Evolutionary conservation across 2,888 invertebrate genomes (phyloP).

Genomic region (Nemoura dubitans): DNA sequence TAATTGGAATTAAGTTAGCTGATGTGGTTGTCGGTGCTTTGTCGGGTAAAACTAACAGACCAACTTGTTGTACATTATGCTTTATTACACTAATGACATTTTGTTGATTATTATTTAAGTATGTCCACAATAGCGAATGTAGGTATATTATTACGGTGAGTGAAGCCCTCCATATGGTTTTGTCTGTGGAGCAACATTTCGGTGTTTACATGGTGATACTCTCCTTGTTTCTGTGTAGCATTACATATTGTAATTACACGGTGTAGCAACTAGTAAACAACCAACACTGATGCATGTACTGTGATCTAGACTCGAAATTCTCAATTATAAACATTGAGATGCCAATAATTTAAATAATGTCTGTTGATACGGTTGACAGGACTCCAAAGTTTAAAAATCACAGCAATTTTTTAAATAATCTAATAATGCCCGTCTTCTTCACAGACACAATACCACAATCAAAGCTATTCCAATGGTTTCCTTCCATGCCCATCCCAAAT

Average conservation of each 20-base stretch:
- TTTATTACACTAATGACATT: not conserved
- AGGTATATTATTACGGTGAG: not conserved
- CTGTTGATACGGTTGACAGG: too few species aligned
- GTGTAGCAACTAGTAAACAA: too few species aligned
- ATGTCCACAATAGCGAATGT: not conserved
- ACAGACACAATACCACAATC: too few species aligned
- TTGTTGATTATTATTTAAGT: conserved; percentile 12
- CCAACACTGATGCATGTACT: too few species aligned
- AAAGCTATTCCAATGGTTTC: not conserved
- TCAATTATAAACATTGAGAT: too few species aligned
- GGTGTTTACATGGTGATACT: not conserved
- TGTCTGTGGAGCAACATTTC: not conserved
- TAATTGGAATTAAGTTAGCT: not conserved
- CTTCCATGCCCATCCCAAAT: not conserved
- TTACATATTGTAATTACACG: too few species aligned
- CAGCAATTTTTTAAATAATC: too few species aligned
- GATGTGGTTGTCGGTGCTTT: not conserved
- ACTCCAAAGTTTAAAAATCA: too few species aligned
- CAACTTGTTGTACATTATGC: not conserved
- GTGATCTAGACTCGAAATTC: too few species aligned
- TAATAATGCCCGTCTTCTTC: too few species aligned
- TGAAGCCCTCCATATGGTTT: not conserved
- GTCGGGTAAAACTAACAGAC: not conserved
- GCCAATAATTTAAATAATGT: too few species aligned
- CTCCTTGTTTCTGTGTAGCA: too few species aligned